Conservation (phyloP, 1,140 invertebrate species). For the Panulirus ornatus region DNA sequence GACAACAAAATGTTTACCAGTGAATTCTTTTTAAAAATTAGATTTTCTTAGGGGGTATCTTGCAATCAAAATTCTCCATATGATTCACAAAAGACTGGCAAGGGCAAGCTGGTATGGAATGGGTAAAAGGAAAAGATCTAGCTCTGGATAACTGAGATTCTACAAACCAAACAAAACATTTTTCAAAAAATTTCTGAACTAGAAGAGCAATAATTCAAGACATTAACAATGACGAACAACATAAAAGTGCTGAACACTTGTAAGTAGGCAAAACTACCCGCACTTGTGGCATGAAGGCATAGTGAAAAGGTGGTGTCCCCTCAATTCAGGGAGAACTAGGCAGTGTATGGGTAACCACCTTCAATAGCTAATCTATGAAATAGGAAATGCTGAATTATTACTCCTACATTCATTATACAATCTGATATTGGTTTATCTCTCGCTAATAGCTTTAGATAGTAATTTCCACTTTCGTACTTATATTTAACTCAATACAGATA, state of each 20-base stretch:
- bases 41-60: no score
- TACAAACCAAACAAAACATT: no score
- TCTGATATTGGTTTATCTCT: background rate
- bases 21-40: no score
- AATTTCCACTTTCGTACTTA: background rate
- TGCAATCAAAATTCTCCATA: no score
- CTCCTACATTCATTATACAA: no score
- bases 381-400: background rate
- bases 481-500: background rate
- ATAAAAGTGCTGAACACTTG: background rate
- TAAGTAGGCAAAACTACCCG: conserved; percentile 35
- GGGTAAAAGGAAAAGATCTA: no score
- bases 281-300: conserved; percentile 23
- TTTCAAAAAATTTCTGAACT: background rate
- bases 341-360: conserved; percentile 15
- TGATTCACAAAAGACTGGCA: no score
- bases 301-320: background rate
- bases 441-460: background rate
- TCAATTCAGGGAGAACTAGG: conserved; percentile 10
- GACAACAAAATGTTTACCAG: no score
- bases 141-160: no score
- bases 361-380: background rate
- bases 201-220: background rate
- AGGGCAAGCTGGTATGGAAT: no score
- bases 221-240: background rate